Percentiles rank a stretch among this genome's conserved stretches.
Evolutionary conservation across 2,113 vertebrate genomes (phyloP).

Genomic region (Pollachius pollachius): DNA sequence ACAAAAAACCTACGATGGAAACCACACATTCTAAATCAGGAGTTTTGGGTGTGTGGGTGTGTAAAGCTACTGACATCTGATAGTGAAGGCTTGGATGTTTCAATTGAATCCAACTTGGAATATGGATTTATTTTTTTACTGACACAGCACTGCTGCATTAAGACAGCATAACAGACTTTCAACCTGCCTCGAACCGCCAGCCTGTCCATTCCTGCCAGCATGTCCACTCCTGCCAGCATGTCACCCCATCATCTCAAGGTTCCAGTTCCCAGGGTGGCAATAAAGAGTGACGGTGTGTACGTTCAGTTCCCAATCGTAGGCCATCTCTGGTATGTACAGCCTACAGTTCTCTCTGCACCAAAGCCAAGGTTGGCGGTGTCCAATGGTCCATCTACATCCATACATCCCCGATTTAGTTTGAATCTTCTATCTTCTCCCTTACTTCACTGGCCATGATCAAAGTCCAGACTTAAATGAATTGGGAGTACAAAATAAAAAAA

Average conservation of each 20-base stretch:
- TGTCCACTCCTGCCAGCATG: slow-evolving; percentile 35
- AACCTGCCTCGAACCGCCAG: slow-evolving; percentile 11
- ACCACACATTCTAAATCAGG: slow-evolving; percentile 61
- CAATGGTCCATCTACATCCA: slow-evolving; percentile 39
- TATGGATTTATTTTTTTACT: slow-evolving; percentile 16
- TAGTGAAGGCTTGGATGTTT: slow-evolving; percentile 17
- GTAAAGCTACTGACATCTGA: slow-evolving; percentile 33
- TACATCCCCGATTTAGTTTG: background rate
- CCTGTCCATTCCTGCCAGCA: slow-evolving; percentile 26
- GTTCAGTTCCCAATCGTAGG: slow-evolving; percentile 50
- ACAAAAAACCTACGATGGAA: slow-evolving; percentile 52
- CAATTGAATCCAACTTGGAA: slow-evolving; percentile 37
- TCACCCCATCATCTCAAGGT: slow-evolving; percentile 37
- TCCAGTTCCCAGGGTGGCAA: slow-evolving; percentile 51
- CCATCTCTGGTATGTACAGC: slow-evolving; percentile 31
- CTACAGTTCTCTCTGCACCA: slow-evolving; percentile 23
- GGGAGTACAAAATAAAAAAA: slow-evolving; percentile 10
- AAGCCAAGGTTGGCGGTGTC: slow-evolving; percentile 35
- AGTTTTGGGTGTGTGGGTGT: slow-evolving; percentile 31
- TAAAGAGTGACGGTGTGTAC: slow-evolving; percentile 30
- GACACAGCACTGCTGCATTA: slow-evolving; percentile 32
- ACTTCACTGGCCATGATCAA: background rate
- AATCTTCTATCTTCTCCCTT: background rate
- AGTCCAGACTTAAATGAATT: slow-evolving; percentile 38
- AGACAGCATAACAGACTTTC: slow-evolving; percentile 14